These are phyloP conservation scores for Lasioglossum figueresi DNA, from an alignment of 2,888 invertebrate genomes.

Conservation along the genomic window DNA sequence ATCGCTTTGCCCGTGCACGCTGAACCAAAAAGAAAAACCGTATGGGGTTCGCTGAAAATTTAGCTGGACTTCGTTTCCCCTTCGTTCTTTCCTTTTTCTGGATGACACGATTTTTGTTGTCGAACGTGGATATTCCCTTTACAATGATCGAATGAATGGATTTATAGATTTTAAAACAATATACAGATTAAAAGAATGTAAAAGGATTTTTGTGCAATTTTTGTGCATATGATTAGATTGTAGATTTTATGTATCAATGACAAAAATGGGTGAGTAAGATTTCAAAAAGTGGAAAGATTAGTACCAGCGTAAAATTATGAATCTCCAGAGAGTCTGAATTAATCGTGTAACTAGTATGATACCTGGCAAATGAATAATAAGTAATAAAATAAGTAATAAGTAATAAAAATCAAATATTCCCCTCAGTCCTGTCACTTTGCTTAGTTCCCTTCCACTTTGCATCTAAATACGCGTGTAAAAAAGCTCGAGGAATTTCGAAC, in stretches of 20 bases:
- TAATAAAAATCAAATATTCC: not conserved
- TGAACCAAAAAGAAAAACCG: not conserved
- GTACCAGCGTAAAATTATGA: not conserved
- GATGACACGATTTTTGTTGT: not conserved
- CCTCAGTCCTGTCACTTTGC: not conserved
- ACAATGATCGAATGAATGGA: not conserved
- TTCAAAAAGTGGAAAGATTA: not conserved
- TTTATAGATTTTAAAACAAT: not conserved
- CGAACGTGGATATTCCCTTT: not conserved
- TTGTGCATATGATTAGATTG: not conserved
- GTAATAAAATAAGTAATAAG: not conserved
- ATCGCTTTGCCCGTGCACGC: slow-evolving; percentile 15
- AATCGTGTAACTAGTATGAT: not conserved
- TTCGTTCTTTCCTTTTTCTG: not conserved
- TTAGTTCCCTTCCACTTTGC: not conserved
- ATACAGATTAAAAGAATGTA: not conserved
- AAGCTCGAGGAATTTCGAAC: not conserved
- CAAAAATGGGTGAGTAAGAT: not conserved
- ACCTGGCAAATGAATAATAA: not conserved
- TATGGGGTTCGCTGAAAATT: not conserved
- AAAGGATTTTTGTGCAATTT: not conserved
- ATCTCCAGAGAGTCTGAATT: not conserved
- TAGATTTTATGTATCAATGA: not conserved
- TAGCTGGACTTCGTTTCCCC: not conserved
- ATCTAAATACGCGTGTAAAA: not conserved